phyloP scores from a whole-genome alignment of 2,797 vertebrate genomes.

The Gila robusta region DNA sequence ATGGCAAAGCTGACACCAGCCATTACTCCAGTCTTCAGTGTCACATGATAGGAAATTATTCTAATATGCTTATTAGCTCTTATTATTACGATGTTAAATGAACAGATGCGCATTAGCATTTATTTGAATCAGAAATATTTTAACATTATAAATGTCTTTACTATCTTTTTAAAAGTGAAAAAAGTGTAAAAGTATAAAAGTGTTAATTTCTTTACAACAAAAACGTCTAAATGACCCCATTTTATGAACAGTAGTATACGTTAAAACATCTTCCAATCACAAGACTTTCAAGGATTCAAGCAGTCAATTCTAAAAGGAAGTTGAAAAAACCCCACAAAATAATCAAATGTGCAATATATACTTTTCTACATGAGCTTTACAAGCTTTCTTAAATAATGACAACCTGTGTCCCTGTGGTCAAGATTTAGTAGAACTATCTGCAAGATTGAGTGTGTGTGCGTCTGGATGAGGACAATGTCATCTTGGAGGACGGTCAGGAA shows the following conservation, averaged over 20 bases:
- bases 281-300: constrained; percentile 2
- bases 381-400: constrained; percentile 51
- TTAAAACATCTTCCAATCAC: neutral
- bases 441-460: constrained; percentile 91
- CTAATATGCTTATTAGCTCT: neutral
- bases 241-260: neutral
- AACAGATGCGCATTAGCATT: neutral
- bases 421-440: constrained; percentile 91
- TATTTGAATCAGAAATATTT: neutral
- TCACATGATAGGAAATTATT: neutral
- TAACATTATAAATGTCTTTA: neutral
- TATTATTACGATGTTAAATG: neutral
- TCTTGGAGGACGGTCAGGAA: constrained; percentile 93
- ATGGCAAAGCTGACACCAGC: too few species aligned
- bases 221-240: neutral
- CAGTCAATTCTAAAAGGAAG: neutral
- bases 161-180: neutral
- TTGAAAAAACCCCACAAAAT: neutral
- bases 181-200: too few species aligned
- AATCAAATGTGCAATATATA: neutral
- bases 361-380: neutral
- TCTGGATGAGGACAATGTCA: constrained; percentile 90
- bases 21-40: neutral
- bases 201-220: neutral
- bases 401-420: constrained; percentile 92